Percentiles rank a stretch among this genome's conserved stretches.
These are phyloP conservation scores for Toxotes lorentzi DNA, from an alignment of 2,797 vertebrate genomes.

Conservation along the genomic window DNA sequence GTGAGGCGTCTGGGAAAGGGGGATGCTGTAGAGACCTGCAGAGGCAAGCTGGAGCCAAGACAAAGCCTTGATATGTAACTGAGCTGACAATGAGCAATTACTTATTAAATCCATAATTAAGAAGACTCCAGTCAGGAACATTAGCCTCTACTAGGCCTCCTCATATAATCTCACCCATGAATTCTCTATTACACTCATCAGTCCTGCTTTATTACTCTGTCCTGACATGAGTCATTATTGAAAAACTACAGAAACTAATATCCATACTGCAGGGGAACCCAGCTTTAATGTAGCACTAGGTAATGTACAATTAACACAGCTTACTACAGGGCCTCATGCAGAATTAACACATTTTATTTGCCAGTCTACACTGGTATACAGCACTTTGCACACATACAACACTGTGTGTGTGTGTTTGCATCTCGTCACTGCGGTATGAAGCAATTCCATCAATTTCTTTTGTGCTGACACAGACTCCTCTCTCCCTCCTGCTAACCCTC, in stretches of 20 bases:
- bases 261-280: not conserved
- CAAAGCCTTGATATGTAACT: slow-evolving; percentile 25
- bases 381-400: too few relatives aligned
- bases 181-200: slow-evolving; percentile 62
- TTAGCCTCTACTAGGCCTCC: slow-evolving; percentile 40
- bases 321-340: not conserved
- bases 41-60: slow-evolving; percentile 21
- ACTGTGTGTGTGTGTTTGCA: not conserved
- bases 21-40: not conserved
- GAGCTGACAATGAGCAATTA: slow-evolving; percentile 55
- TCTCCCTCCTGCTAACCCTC: slow-evolving; percentile 31
- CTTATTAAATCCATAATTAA: slow-evolving; percentile 71
- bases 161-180: slow-evolving; percentile 48
- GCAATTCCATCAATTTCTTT: slow-evolving; percentile 67
- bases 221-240: slow-evolving; percentile 34
- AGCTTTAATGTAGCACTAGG: not conserved
- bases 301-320: slow-evolving; percentile 10
- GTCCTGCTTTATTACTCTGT: slow-evolving; percentile 45
- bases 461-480: slow-evolving; percentile 63
- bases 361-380: not conserved
- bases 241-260: not conserved
- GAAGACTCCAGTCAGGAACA: slow-evolving; percentile 33
- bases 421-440: slow-evolving; percentile 52
- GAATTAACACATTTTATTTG: slow-evolving; percentile 27
- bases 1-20: not conserved